These are phyloP conservation scores for Tetrao urogallus DNA, from an alignment of 2,113 vertebrate genomes.

Conservation along the genomic window DNA sequence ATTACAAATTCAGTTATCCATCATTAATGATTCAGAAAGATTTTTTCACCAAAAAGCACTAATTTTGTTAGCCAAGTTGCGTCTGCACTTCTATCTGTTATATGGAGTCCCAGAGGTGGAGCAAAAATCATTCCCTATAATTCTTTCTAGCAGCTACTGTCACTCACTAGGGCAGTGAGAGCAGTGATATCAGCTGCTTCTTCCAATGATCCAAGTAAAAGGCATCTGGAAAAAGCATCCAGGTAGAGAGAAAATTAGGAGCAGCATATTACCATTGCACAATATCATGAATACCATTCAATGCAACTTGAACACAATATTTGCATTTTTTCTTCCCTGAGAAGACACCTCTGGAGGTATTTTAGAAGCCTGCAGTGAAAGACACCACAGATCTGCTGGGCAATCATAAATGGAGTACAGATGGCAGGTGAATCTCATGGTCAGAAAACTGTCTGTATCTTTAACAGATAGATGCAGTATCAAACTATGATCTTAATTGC, in stretches of 20 bases:
- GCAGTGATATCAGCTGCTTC: background rate
- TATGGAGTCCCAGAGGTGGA: background rate
- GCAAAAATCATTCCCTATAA: background rate
- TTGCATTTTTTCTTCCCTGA: background rate
- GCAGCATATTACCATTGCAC: background rate
- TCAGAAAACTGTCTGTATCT: background rate
- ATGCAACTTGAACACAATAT: background rate
- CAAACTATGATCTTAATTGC: background rate
- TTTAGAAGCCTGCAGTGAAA: background rate
- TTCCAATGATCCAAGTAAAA: background rate
- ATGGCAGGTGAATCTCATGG: background rate
- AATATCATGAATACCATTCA: background rate
- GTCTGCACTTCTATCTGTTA: background rate
- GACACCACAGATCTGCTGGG: background rate
- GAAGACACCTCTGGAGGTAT: background rate
- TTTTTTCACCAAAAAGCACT: background rate
- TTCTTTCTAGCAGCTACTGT: background rate
- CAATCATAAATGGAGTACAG: background rate
- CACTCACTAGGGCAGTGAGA: background rate
- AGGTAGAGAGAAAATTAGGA: background rate
- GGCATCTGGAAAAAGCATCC: background rate
- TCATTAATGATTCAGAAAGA: rapidly evolving
- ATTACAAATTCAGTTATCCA: background rate
- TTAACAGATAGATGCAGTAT: rapidly evolving
- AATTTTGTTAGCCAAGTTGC: background rate